Conservation (phyloP, 2,113 vertebrate species). For the Gambusia holbrooki region DNA sequence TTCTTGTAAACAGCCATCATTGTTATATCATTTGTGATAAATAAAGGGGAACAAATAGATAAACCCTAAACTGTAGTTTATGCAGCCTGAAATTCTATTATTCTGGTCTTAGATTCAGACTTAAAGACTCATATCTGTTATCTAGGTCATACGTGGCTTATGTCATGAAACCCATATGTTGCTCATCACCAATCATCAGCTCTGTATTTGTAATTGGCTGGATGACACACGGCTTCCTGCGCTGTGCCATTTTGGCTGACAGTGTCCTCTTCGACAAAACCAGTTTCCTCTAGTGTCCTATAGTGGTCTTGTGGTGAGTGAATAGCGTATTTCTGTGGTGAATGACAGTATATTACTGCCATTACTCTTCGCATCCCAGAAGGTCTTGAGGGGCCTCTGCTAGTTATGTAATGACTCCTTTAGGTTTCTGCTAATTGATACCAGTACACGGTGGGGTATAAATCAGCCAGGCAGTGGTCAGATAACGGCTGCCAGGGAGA, state of each 20-base stretch:
- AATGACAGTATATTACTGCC: conserved; percentile 76
- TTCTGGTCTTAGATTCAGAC: conserved; percentile 5
- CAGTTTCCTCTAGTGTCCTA: conserved; percentile 69
- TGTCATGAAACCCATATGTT: conserved; percentile 53
- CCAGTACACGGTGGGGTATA: conserved; percentile 62
- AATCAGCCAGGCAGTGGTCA: conserved; percentile 77
- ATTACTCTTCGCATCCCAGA: conserved; percentile 70
- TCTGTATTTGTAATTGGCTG: conserved; percentile 39
- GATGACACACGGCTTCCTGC: conserved; percentile 57
- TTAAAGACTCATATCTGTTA: conserved; percentile 13
- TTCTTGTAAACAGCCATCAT: too few relatives aligned
- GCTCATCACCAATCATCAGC: conserved; percentile 47
- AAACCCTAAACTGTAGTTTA: too few relatives aligned
- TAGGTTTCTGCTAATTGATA: conserved; percentile 77
- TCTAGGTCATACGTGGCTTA: conserved; percentile 30
- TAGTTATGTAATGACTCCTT: conserved; percentile 74
- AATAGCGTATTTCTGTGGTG: conserved; percentile 72
- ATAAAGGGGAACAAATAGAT: too few relatives aligned
- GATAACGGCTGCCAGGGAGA: conserved; percentile 74
- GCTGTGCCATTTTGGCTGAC: conserved; percentile 50
- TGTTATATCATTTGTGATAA: too few relatives aligned
- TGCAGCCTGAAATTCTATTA: neutral
- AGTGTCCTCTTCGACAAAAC: conserved; percentile 56
- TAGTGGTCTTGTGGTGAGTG: conserved; percentile 73
- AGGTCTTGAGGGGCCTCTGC: conserved; percentile 63